These are phyloP conservation scores for Pantala flavescens DNA, from an alignment of 1,140 invertebrate genomes.

Conservation along the genomic window DNA sequence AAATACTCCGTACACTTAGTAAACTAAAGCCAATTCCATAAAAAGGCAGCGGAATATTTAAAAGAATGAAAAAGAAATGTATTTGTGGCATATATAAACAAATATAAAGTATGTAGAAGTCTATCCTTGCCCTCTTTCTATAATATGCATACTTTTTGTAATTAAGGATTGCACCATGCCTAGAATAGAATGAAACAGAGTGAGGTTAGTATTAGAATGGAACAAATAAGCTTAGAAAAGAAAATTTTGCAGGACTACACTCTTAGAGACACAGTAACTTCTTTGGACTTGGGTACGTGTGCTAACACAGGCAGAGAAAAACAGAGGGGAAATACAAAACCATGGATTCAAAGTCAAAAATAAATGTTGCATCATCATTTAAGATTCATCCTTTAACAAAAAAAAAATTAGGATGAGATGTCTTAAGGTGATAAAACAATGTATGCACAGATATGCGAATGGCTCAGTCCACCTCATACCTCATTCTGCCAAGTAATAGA, in stretches of 20 bases:
- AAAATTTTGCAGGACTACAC: too few relatives aligned
- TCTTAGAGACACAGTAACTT: background rate
- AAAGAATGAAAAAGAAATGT: too few relatives aligned
- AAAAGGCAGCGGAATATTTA: too few relatives aligned
- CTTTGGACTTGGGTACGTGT: background rate
- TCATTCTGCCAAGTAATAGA: conserved; percentile 99
- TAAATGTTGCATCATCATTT: too few relatives aligned
- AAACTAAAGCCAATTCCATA: too few relatives aligned
- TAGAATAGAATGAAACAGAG: background rate
- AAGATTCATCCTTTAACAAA: background rate
- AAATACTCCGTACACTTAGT: too few relatives aligned
- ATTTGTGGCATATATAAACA: too few relatives aligned
- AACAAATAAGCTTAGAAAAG: background rate
- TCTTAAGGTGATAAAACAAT: background rate
- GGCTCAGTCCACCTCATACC: conserved; percentile 36
- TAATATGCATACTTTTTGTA: background rate
- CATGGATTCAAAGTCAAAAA: background rate
- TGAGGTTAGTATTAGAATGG: background rate
- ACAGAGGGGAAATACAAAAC: background rate
- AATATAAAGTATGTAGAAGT: too few relatives aligned
- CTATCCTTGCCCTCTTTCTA: background rate
- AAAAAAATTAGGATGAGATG: background rate
- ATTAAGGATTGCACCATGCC: background rate
- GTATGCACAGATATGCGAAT: background rate
- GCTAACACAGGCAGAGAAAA: too few relatives aligned